These are phyloP conservation scores for Siniperca undulata DNA, from an alignment of 2,797 vertebrate species.

Conservation along the genomic window DNA sequence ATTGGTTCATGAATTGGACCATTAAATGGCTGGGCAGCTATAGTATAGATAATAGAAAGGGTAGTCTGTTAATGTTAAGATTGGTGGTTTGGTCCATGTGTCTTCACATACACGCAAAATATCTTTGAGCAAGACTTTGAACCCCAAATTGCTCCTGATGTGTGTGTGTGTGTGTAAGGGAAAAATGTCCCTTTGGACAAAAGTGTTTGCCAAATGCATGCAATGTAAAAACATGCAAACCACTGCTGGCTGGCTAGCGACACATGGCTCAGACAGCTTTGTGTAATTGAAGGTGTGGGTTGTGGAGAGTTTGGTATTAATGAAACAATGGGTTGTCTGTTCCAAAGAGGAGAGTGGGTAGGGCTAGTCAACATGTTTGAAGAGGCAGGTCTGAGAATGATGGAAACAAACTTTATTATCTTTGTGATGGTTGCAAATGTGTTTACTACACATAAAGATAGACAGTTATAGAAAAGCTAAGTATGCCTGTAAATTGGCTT, in stretches of 20 bases:
- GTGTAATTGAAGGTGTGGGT: conserved; percentile 64
- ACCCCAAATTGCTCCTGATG: neutral
- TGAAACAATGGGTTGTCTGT: conserved; percentile 72
- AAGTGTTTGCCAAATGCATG: no score
- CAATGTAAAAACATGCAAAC: conserved; percentile 16
- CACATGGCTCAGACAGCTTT: conserved; percentile 45
- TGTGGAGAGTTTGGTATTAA: conserved; percentile 60
- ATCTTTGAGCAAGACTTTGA: neutral
- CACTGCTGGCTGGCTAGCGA: conserved; percentile 44
- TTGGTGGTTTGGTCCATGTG: neutral
- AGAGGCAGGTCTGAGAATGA: conserved; percentile 28
- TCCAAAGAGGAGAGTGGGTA: conserved; percentile 49
- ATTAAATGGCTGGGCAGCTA: neutral
- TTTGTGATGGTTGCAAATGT: conserved; percentile 3
- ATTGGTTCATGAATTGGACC: neutral
- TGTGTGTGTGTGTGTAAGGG: neutral
- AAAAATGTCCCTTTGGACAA: no score
- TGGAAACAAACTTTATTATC: conserved; percentile 37
- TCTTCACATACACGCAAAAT: neutral
- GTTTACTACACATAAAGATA: conserved; percentile 22
- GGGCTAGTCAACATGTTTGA: conserved; percentile 57
- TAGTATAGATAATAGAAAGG: neutral
- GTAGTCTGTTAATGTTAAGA: neutral
- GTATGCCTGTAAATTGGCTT: neutral
- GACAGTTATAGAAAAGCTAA: conserved; percentile 6